Conservation (phyloP, 30 jellyfish, hydroid and myxozoan species). For the Pseudorhiza aurosa region DNA sequence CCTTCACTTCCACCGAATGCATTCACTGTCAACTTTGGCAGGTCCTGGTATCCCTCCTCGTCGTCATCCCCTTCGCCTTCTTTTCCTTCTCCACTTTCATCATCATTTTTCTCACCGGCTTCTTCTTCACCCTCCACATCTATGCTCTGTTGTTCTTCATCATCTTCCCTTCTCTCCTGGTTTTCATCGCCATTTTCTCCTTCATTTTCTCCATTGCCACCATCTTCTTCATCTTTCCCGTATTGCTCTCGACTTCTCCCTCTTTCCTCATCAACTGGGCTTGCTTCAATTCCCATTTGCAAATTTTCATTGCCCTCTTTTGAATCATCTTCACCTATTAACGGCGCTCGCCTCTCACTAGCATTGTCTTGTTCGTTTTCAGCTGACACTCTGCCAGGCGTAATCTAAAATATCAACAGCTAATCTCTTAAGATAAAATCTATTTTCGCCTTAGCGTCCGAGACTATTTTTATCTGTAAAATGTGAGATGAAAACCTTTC, state of each 20-base stretch:
- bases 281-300: neutral
- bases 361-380: too few species aligned
- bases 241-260: neutral
- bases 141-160: neutral
- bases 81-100: constrained; percentile 1
- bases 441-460: too few species aligned
- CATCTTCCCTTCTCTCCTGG: neutral
- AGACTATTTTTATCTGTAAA: too few species aligned
- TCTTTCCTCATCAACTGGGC: neutral
- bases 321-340: neutral
- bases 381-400: too few species aligned
- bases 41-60: constrained; percentile 3
- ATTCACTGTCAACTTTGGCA: constrained; percentile 41
- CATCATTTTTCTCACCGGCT: neutral
- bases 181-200: neutral
- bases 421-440: too few species aligned
- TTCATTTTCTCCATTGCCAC: neutral
- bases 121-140: neutral
- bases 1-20: constrained; percentile 61
- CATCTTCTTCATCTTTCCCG: neutral
- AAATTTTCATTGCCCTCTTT: neutral
- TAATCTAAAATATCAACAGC: too few species aligned
- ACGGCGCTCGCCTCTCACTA: too few species aligned
- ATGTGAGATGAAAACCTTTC: too few species aligned
- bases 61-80: constrained; percentile 2